Percentiles rank a stretch among this genome's conserved stretches.
Conservation (phyloP, 2,113 vertebrate species). For the Anhinga rufa region DNA sequence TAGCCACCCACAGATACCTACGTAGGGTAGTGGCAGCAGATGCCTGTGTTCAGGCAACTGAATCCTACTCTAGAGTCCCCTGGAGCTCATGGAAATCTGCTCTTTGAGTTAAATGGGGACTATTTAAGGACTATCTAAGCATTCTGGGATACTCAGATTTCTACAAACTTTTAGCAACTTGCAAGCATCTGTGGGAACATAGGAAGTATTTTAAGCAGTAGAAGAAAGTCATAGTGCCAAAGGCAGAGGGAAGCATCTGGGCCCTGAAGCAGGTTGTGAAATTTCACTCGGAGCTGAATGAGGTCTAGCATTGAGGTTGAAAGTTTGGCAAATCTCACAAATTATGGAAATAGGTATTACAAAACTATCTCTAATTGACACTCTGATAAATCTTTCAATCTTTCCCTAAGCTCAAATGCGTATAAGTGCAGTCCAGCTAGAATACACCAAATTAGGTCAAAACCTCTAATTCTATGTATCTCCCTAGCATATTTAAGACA, state of each 20-base stretch:
- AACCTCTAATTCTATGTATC: neutral
- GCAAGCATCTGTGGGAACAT: neutral
- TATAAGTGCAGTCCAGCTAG: neutral
- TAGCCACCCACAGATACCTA: neutral
- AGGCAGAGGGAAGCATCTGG: slow-evolving; percentile 8
- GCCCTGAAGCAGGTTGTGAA: neutral
- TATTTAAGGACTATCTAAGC: neutral
- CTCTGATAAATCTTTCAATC: neutral
- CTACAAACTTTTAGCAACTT: neutral
- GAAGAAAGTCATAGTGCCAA: neutral
- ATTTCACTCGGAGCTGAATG: neutral
- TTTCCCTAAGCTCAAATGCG: neutral
- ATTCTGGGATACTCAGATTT: neutral
- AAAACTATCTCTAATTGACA: neutral
- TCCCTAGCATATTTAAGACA: neutral
- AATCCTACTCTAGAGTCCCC: neutral
- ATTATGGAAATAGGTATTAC: neutral
- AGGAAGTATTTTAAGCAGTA: slow-evolving; percentile 12
- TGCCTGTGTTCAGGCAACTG: neutral
- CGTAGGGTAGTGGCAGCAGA: neutral
- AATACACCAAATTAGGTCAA: slow-evolving; percentile 14
- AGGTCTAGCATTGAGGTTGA: neutral
- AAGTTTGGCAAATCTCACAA: slow-evolving; percentile 12
- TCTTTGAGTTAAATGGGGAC: neutral
- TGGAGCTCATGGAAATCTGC: neutral